Base-by-base conservation (phyloP, 2,113 vertebrate species). In the Gambusia affinis region DNA sequence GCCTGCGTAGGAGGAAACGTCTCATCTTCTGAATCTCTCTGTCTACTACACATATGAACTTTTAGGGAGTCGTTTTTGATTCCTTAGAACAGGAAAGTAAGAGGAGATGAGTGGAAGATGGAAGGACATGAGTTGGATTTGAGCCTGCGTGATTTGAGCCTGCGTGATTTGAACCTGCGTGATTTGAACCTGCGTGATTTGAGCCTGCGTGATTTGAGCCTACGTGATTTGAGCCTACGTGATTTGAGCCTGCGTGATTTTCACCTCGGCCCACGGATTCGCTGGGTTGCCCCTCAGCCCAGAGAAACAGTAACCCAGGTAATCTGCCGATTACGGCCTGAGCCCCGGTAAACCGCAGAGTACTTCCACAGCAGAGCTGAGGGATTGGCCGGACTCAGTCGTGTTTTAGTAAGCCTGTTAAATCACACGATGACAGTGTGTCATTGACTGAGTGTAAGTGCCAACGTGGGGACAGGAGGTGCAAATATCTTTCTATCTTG, bases 1-100 rank as follows among this genome's bases (percentile, higher is more conserved):
- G 82, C 62, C 68, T 78, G 89, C 78, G 88, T 91, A 83, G 91
- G 90, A 87, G 90, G 84, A 76, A 89, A 83, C 86, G 85, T 89
- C 85, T 85, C 82, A 77, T 85, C 85, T 88, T 88, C 85, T 83
- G 84, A 82, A 80, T 44, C 64, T 28, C 76, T 86, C 70, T 31
- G 79, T 85, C 81, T 82, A 73, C 65, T 67, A 85, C 83, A 85
- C 70, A 75, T 76, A 75, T n/a, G 72, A 84, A 85, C 75, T 74
- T 69, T 42, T 73, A 37, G 30, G 67, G 31, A 82, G 81, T 84
- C 0, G 54, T 81, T 82, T 78, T 78, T 76, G 84, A 73, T 81
- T 81, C 64, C 73, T 83, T 84, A 69, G 63, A 69, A 64, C 72
- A 73, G 57, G 57, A 70, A 79, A 51, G 60, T 70, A 67, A 31